Evolutionary conservation across 2,797 vertebrate species (phyloP), one percentile per base, ranked within the genome.

Genomic region (Xyrichtys novacula): DNA sequence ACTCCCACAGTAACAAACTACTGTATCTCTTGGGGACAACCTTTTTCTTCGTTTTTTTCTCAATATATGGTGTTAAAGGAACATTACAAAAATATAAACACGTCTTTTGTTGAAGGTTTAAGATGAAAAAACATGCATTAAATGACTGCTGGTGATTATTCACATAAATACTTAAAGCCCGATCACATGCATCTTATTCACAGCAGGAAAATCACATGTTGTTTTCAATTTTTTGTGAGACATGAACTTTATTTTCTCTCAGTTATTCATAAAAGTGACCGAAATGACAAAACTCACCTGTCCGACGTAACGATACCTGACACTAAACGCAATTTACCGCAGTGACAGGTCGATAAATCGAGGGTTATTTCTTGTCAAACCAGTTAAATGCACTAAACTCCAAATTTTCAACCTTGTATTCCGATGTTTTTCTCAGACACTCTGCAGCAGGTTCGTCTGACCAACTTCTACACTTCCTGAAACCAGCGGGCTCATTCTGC

Each of bases 381-480:
- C 3, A 46, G 16, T 42, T 10, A 11, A 28, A 17, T 17, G 49
- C 16, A 49, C 56, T n/a, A n/a, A 63, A 6, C 15, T 17, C 28
- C 4, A 3, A 22, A 56, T 32, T 8, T 0, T 47, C 15, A 53
- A 55, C 74, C 62, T 62, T 31, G 3, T 10, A 11, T 38, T 32
- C 15, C 5, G 38, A 53, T 3, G 47, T 12, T 42, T 25, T 11
- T 25, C 8, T 63, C 6, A 5, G 6, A 48, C 68, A 17, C 31
- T 7, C 23, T 5, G 8, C 0, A 11, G 50, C 25, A 39, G 46
- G 32, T 64, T 36, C 34, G 4, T 31, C 31, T 2, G 3, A 11
- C 43, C 61, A 75, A 78, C 70, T 80, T 67, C 49, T 66, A 12
- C 64, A 77, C 85, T 91, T 91, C 89, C 91, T 85, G 85, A 32